These are phyloP conservation scores for Drosophila incognita DNA, from an alignment of 2,888 invertebrate species.

Conservation along the genomic window DNA sequence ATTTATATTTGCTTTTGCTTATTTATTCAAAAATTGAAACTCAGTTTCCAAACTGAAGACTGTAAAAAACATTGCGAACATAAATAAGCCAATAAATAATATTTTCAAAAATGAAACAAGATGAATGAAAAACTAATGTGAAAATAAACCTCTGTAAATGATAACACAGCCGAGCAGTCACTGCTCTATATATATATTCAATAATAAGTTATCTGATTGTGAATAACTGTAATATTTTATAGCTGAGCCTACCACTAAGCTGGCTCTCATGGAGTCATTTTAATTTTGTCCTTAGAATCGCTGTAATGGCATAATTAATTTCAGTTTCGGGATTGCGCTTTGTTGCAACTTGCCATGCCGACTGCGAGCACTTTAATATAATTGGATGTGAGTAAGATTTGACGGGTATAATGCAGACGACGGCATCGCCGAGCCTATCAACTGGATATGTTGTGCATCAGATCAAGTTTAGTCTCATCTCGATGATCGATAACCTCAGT, in stretches of 20 bases:
- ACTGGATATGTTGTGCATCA: neutral
- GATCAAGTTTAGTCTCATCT: neutral
- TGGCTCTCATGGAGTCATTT: neutral
- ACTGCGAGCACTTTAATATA: conserved; percentile 1
- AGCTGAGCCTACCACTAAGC: neutral
- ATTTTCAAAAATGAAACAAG: too few species aligned
- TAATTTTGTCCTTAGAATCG: neutral
- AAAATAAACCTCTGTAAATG: too few species aligned
- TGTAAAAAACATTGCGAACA: too few species aligned
- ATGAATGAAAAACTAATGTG: too few species aligned
- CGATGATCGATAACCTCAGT: neutral
- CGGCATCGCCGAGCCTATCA: neutral
- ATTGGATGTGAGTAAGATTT: neutral
- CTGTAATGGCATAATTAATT: neutral
- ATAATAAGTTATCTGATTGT: too few species aligned
- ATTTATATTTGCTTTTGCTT: neutral
- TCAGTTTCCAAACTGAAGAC: neutral
- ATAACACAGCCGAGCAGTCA: too few species aligned
- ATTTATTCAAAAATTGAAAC: neutral
- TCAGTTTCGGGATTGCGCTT: neutral
- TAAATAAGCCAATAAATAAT: too few species aligned
- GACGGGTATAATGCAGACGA: neutral
- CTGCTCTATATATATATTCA: too few species aligned
- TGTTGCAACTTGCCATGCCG: neutral
- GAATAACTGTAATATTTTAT: too few species aligned